Evolutionary conservation across 2,113 vertebrate species (phyloP).

Genomic region (Pteruthius melanotis): DNA sequence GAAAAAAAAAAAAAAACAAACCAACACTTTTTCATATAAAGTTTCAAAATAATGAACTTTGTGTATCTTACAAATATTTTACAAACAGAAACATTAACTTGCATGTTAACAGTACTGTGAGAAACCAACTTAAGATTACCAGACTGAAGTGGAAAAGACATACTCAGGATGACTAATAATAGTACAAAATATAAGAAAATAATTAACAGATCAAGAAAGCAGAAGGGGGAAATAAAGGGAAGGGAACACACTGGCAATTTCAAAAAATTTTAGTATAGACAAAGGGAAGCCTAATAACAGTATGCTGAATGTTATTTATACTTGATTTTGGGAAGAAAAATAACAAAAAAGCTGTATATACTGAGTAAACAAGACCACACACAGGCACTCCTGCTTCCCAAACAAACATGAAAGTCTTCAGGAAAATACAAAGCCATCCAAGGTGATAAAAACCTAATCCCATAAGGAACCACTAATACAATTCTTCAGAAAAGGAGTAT

Average conservation of each 20-base stretch:
- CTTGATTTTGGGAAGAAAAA: background rate
- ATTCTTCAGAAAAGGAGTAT: background rate
- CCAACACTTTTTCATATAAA: background rate
- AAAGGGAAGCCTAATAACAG: background rate
- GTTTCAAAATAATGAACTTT: background rate
- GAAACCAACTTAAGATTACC: background rate
- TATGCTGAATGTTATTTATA: background rate
- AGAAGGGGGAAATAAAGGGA: background rate
- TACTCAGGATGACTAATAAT: background rate
- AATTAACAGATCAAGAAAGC: background rate
- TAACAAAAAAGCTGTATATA: background rate
- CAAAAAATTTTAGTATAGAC: background rate
- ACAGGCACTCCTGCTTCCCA: background rate
- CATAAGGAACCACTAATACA: background rate
- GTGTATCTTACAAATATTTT: background rate
- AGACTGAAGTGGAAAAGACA: background rate
- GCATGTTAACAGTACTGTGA: background rate
- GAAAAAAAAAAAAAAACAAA: background rate
- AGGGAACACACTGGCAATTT: background rate
- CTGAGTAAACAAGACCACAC: constrained; percentile 26
- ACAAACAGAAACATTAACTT: background rate
- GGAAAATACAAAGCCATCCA: constrained; percentile 15
- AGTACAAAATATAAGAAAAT: background rate
- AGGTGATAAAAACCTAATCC: constrained; percentile 19
- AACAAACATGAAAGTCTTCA: background rate